Base-by-base conservation (phyloP, 2,888 invertebrate genomes). In the Yponomeuta evonymella region DNA sequence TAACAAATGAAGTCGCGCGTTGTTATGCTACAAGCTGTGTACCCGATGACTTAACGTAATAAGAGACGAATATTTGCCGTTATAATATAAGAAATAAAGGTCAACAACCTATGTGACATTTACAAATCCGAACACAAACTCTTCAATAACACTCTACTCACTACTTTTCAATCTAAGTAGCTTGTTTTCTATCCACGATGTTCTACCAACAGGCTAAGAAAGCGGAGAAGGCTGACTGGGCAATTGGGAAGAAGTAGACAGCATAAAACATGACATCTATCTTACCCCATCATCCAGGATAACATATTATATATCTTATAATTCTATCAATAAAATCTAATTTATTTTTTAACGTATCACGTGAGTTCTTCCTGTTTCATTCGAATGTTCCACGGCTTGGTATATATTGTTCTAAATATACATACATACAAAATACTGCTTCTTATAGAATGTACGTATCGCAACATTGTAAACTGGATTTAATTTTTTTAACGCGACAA, bases 171-270 rank as follows among this genome's bases (percentile, higher is more conserved):
- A 64, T 64, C 64, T 23, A 15, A 62, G 23, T n/a, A 65, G 65
- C 33, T 5, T 65, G 30, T 65, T 65, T 23, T 65, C 29, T 33
- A 65, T 65, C 29, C 12, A 65, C 65, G 33, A 65, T 30, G 30
- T 64, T 23, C 64, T 64, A 23, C 64, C 87, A 86, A 93, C 95
- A 96, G 95, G 94, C 95, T 83, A 95, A 95, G 94, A 95, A 95
- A 86, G 94, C 95, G 85, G 95, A 95, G 94, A 94, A 94, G 85
- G 94, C 94, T 89, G 94, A 94, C 87, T 94, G 94, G 94, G 94
- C 94, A 92, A 89, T 90, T 79, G 91, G 91, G 77, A 94, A 94
- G 94, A 94, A 94, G 93, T 94, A 93, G 79, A 71, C 67, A 85
- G 83, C 81, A 68, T 64, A 70, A 69, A 67, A 70, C 58, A 70